phyloP scores from a whole-genome alignment of 2,797 vertebrate genomes.

The Clarias platycephalus region DNA sequence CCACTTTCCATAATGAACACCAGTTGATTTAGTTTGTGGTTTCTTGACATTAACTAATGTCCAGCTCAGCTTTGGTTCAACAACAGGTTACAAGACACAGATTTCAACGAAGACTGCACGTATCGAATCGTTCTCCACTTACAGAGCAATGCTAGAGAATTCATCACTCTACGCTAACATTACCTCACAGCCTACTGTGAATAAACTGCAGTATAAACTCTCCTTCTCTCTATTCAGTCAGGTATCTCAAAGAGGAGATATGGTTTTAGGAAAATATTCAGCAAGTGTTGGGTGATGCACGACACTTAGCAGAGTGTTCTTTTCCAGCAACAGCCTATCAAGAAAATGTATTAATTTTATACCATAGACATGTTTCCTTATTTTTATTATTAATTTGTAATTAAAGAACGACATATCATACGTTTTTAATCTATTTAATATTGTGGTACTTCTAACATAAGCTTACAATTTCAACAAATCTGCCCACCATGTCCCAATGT shows the following conservation, averaged over 20 bases:
- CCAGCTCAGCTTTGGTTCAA: slow-evolving; percentile 18
- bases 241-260: neutral
- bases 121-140: neutral
- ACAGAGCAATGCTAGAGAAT: neutral
- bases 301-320: neutral
- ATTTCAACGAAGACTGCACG: neutral
- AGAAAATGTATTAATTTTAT: neutral
- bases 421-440: neutral
- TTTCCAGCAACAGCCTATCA: neutral
- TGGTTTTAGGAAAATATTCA: neutral
- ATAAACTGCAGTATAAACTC: neutral
- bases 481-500: neutral
- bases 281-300: neutral
- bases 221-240: neutral
- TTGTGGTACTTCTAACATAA: neutral
- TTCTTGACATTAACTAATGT: neutral
- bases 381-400: neutral
- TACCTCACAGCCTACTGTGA: neutral
- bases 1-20: neutral
- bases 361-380: no score
- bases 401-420: neutral
- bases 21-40: neutral
- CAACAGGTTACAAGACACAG: neutral
- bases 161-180: neutral
- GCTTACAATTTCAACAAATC: neutral